Percentiles rank a stretch among this genome's conserved stretches.
These are phyloP conservation scores for Oligia latruncula DNA, from an alignment of 2,888 invertebrate species.

Conservation along the genomic window DNA sequence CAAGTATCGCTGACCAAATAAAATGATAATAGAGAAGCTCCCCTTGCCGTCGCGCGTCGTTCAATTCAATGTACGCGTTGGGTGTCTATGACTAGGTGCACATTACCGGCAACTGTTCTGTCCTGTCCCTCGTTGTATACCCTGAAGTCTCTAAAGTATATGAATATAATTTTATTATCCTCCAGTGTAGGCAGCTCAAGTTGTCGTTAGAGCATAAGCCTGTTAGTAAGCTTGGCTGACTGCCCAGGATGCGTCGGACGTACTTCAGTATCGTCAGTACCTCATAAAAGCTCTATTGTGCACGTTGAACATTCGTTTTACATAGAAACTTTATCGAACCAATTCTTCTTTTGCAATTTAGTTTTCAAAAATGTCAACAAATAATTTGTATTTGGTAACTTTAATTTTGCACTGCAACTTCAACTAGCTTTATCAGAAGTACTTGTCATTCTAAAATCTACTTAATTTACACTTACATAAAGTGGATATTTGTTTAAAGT, in stretches of 20 bases:
- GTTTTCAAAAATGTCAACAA: neutral
- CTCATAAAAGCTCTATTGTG: neutral
- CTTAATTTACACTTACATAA: neutral
- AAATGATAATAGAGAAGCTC: neutral
- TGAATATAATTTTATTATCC: neutral
- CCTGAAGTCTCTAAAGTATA: neutral
- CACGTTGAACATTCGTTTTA: neutral
- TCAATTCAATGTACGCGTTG: neutral
- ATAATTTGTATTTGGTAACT: neutral
- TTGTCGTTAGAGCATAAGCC: neutral
- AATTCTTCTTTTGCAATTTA: neutral
- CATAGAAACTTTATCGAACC: neutral
- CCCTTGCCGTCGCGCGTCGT: neutral
- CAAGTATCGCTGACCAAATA: neutral
- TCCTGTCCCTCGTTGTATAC: neutral
- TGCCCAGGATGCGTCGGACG: neutral
- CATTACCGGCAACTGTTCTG: neutral
- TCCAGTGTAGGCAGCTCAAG: neutral
- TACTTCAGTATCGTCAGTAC: neutral
- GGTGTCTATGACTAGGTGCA: neutral
- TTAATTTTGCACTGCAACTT: neutral
- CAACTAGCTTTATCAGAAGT: neutral
- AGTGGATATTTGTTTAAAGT: neutral
- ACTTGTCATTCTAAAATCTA: neutral
- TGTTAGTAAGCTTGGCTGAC: constrained; percentile 6